Base-by-base conservation (phyloP, 2,888 invertebrate species). In the Caenorhabditis angaria region DNA sequence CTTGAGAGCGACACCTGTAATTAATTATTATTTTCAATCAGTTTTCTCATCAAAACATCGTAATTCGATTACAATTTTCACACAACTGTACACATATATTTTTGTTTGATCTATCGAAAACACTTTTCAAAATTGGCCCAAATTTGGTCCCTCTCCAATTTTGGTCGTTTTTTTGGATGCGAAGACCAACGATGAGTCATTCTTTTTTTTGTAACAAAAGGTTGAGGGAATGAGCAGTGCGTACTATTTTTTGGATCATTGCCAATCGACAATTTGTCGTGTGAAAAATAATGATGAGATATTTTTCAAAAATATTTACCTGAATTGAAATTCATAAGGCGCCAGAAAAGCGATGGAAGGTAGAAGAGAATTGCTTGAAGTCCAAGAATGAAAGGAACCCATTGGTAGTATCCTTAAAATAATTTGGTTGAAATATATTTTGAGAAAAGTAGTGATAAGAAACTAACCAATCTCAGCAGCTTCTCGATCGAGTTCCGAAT, bases 331-430 rank as follows among this genome's bases (percentile, higher is more conserved):
- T 88, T 88, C 57, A 89, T 83, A 25, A 89, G 87, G 18, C 89
- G 82, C 90, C 90, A 90, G 25, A 89, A 73, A 55, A 89, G 87
- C 53, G 89, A 88, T 2, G 90, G 90, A 35, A 89, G 80, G 82
- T 89, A 89, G 83, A 90, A 90, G 22, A 90, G 80, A 56, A 90
- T 85, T n/a, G 89, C 89, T 79, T 90, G 89, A 53, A 88, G 84
- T 29, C 89, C 88, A n/a, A 90, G 87, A 64, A 87, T 84, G 74
- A 87, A 87, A 18, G 87, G 87, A 53, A 87, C 87, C 87, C 87
- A 87, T 70, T 87, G 89, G 86, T 88, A 90, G 86, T 70, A 89
- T 27, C 85, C 41, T 41, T 12, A 14, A 41, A 41, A 6, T 18
- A 5, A 32, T 14, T 18, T 10, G 41, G 41, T 14, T 18, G 18